Percentiles rank a stretch among this genome's conserved stretches.
These are phyloP conservation scores for Lagorchestes hirsutus DNA, from an alignment of 2,797 vertebrate genomes.

Conservation along the genomic window DNA sequence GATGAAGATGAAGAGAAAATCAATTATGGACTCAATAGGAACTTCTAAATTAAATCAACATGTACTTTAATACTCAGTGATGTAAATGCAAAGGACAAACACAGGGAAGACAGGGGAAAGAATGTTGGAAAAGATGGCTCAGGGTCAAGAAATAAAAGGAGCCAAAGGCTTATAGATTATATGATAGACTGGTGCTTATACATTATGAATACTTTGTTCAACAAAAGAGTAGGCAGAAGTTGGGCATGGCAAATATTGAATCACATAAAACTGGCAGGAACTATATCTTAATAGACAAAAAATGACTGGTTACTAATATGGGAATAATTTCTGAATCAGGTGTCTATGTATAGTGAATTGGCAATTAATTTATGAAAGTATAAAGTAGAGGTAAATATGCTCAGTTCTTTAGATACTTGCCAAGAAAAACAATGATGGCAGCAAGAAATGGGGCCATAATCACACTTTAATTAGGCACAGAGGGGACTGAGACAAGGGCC, in stretches of 20 bases:
- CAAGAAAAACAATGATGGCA: background rate
- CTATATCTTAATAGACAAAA: background rate
- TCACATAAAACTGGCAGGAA: background rate
- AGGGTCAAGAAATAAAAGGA: background rate
- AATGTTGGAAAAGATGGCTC: background rate
- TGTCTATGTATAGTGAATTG: background rate
- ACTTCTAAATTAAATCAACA: background rate
- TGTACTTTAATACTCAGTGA: background rate
- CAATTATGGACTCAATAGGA: background rate
- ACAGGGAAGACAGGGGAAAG: background rate
- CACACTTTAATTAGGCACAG: background rate
- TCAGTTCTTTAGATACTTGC: background rate
- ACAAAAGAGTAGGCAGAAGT: background rate
- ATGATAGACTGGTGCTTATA: background rate
- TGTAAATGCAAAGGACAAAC: background rate
- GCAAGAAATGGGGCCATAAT: background rate
- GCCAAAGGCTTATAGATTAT: background rate
- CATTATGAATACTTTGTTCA: background rate
- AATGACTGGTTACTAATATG: background rate
- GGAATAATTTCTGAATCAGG: background rate
- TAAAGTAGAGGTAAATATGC: background rate
- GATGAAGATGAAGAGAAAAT: conserved; percentile 1
- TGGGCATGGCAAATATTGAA: background rate
- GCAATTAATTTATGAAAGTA: background rate
- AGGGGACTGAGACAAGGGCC: background rate